Percentiles rank a stretch among this genome's conserved stretches.
phyloP scores from a whole-genome alignment of 2,888 invertebrate genomes.

The Orthonychiurus folsomi region DNA sequence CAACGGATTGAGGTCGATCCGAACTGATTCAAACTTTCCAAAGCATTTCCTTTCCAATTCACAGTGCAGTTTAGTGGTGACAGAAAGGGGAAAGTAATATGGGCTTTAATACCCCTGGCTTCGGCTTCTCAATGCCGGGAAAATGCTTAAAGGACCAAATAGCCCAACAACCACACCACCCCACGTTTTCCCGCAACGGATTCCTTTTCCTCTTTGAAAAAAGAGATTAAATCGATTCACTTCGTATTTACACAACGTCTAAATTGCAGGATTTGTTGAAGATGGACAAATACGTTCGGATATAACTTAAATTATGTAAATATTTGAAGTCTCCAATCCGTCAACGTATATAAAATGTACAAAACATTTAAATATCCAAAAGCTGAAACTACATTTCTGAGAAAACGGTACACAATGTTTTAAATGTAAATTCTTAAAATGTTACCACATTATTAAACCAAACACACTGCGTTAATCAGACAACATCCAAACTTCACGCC shows the following conservation, averaged over 20 bases:
- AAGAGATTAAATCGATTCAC: neutral
- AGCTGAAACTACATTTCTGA: no score
- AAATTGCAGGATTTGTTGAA: neutral
- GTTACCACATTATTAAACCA: no score
- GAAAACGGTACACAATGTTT: no score
- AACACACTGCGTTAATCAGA: no score
- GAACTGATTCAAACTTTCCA: conserved; percentile 3
- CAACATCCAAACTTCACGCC: no score
- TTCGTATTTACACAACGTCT: neutral
- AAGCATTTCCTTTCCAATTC: neutral
- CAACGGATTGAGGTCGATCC: conserved; percentile 12
- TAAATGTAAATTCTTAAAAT: no score
- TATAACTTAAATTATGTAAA: no score
- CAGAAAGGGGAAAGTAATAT: neutral
- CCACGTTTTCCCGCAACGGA: no score
- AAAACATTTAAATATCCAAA: neutral
- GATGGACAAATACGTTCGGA: no score
- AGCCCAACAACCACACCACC: neutral
- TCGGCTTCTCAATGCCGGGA: no score
- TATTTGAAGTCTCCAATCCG: neutral
- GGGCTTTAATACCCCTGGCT: no score
- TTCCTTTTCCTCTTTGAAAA: neutral
- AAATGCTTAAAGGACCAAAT: no score
- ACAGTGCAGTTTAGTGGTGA: neutral
- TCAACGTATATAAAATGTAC: neutral